Base-by-base conservation (phyloP, 2,113 vertebrate species). In the Coryphaenoides rupestris region DNA sequence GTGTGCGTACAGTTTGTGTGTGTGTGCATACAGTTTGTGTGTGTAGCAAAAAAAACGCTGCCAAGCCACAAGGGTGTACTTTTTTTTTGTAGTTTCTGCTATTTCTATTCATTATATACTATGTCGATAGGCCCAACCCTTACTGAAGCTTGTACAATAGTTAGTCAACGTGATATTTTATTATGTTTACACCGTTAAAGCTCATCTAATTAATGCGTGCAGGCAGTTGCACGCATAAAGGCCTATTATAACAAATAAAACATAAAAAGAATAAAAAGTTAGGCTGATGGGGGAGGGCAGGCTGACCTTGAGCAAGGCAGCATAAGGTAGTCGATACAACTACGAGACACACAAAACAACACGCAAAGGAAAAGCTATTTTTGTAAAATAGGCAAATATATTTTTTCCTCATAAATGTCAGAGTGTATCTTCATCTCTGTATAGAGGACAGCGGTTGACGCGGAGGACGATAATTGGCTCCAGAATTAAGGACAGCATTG, bases 281-380 rank as follows among this genome's bases (percentile, higher is more conserved):
- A n/a, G n/a, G n/a, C n/a, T n/a, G n/a, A n/a, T n/a, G n/a, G n/a
- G n/a, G n/a, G n/a, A n/a, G 74, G 69, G 72, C 59, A 13, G 21
- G 52, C 6, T 73, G 84, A 84, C 89, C 89, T 89, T 90, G 88
- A 84, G 83, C 63, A 63, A 4, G 53, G 61, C 78, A 19, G 63
- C 40, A 60, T 12, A 12, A 19, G 54, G 75, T 84, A 89, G 86
- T 77, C 87, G 82, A 87, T 80, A 90, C 84, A 87, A 77, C 6
- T 5, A 52, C 53, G 69, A 23, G 55, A 64, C 74, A 64, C 74
- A 66, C 65, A 40, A 83, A 75, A 88, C 82, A 84, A 81, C 68
- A 80, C 81, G 77, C 76, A 68, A 73, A 65, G 58, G 69, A 62
- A 72, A 49, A 4, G 21, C 40, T 21, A 21, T 54, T 66, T 52